Conservation (phyloP, 1,140 invertebrate species). For the Lineus longissimus region DNA sequence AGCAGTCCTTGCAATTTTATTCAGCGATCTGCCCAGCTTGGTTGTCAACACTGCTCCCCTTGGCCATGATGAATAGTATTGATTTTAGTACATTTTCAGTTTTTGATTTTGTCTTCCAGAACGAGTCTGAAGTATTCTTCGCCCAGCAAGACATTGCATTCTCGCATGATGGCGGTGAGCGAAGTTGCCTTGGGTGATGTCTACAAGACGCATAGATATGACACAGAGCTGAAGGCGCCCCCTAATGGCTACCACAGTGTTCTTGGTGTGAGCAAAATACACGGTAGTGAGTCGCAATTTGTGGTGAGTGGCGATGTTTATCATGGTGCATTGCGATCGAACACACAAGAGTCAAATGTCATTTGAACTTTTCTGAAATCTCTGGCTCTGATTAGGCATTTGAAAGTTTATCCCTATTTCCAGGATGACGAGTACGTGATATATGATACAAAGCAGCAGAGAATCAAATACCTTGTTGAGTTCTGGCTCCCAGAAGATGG, state of each 20-base stretch:
- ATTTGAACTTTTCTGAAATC: too few species aligned
- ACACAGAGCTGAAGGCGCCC: constrained; percentile 30
- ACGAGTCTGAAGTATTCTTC: constrained; percentile 42
- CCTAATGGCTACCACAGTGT: constrained; percentile 49
- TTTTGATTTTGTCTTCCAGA: constrained; percentile 24
- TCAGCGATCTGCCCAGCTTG: too few species aligned
- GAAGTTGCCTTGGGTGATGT: constrained; percentile 48
- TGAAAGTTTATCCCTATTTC: constrained; percentile 1
- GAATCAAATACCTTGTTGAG: constrained; percentile 48
- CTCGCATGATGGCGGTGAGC: constrained; percentile 42
- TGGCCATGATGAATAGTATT: too few species aligned
- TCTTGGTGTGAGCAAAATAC: constrained; percentile 37
- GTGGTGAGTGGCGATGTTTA: constrained; percentile 21
- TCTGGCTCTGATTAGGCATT: too few species aligned
- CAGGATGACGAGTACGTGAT: constrained; percentile 52
- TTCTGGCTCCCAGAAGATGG: constrained; percentile 35
- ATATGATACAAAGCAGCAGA: constrained; percentile 44
- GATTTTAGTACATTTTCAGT: neutral
- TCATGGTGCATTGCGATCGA: too few species aligned
- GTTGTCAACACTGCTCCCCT: too few species aligned
- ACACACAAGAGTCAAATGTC: too few species aligned
- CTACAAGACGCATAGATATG: constrained; percentile 24
- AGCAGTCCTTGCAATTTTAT: too few species aligned
- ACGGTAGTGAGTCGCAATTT: constrained; percentile 33
- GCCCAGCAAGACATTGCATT: constrained; percentile 34